phyloP scores from a whole-genome alignment of 1,140 invertebrate genomes.

The Macrobrachium rosenbergii region DNA sequence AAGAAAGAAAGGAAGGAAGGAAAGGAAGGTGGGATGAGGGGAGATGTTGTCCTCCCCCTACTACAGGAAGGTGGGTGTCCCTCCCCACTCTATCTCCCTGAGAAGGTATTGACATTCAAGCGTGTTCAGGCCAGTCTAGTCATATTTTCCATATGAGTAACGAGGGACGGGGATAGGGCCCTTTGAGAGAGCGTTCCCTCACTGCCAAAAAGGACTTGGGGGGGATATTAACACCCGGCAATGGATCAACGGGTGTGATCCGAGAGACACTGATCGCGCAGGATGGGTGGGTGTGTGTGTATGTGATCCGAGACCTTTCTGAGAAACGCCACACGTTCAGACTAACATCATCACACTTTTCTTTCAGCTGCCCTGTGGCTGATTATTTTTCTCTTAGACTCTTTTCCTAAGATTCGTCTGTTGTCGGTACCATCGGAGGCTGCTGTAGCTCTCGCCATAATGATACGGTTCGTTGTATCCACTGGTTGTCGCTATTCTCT shows the following conservation, averaged over 20 bases:
- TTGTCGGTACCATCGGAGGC: no score
- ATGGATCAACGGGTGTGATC: constrained; percentile 37
- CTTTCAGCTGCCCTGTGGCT: no score
- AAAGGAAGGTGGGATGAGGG: background rate
- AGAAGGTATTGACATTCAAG: constrained; percentile 48
- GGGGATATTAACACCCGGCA: constrained; percentile 35
- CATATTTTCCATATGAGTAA: constrained; percentile 57
- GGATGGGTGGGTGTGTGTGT: background rate
- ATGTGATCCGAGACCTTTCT: no score
- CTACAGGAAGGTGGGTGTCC: background rate
- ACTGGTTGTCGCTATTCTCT: no score
- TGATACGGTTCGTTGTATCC: no score
- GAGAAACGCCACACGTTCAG: no score
- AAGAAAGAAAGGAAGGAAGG: background rate
- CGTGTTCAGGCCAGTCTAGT: constrained; percentile 37
- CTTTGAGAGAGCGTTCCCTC: constrained; percentile 9
- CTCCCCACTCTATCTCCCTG: background rate
- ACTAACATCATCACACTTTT: no score
- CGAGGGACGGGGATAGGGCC: constrained; percentile 1
- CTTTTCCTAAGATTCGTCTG: no score
- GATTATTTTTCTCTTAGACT: no score
- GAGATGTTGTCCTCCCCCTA: background rate
- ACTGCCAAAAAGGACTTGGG: background rate
- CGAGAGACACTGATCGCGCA: background rate
- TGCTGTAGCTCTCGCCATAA: no score